Percentiles rank a stretch among this genome's conserved stretches.
phyloP scores from a whole-genome alignment of 2,888 invertebrate genomes.

The Drosophila quinaria region DNA sequence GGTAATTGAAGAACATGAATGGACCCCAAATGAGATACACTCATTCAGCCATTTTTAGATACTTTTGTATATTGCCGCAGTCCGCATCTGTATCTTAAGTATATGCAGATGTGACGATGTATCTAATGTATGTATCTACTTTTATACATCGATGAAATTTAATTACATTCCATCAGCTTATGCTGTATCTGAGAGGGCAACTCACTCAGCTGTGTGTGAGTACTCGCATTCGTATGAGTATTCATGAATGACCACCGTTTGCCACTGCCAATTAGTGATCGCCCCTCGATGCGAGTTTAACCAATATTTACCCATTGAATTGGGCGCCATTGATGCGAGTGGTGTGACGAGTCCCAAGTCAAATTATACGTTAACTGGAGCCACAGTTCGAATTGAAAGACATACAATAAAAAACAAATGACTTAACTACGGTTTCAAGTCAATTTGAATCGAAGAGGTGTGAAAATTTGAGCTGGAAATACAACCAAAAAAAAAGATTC shows the following conservation, averaged over 20 bases:
- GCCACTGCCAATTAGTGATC: constrained; percentile 44
- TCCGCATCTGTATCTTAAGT: constrained; percentile 1
- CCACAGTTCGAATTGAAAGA: not conserved
- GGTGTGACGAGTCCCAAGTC: constrained; percentile 14
- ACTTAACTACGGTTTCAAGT: not conserved
- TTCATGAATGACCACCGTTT: constrained; percentile 17
- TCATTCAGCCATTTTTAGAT: constrained; percentile 44
- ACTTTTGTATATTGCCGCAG: constrained; percentile 31
- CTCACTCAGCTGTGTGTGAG: constrained; percentile 1
- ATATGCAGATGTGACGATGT: constrained; percentile 6
- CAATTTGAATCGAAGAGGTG: constrained; percentile 2
- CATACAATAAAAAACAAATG: not conserved
- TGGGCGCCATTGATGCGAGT: constrained; percentile 12
- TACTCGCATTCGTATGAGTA: constrained; percentile 4
- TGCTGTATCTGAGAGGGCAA: constrained; percentile 26
- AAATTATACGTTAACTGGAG: constrained; percentile 5
- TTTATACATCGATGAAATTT: constrained; percentile 82
- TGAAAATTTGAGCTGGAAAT: not conserved
- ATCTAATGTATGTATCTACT: constrained; percentile 30
- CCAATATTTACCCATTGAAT: constrained; percentile 36
- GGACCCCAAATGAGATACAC: constrained; percentile 35
- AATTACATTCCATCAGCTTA: constrained; percentile 79
- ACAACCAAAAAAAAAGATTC: constrained; percentile 6
- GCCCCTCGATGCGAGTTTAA: constrained; percentile 13
- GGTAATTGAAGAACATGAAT: constrained; percentile 71